Evolutionary conservation across 2,888 invertebrate genomes (phyloP).

Genomic region (Tenthredo amoena): DNA sequence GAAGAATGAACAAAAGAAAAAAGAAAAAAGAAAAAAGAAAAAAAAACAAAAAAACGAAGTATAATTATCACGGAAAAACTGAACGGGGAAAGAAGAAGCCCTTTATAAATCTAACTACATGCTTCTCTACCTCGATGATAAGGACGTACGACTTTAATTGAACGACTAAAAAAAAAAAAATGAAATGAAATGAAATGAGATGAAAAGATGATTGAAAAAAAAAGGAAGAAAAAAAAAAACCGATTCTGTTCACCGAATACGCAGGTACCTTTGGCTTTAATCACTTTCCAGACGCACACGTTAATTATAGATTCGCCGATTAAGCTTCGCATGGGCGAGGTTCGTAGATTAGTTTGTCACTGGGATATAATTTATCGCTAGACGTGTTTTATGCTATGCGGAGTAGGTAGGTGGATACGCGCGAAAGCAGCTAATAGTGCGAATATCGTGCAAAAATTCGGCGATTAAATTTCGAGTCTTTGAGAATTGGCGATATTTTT

Average conservation of each 20-base stretch:
- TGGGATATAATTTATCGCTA: constrained; percentile 20
- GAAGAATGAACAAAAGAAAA: no score
- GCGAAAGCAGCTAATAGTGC: not conserved
- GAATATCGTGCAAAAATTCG: not conserved
- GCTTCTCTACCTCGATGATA: no score
- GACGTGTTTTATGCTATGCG: not conserved
- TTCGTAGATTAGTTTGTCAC: constrained; percentile 43
- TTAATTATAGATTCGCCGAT: constrained; percentile 34
- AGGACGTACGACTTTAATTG: not conserved
- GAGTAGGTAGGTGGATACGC: not conserved
- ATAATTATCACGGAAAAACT: not conserved
- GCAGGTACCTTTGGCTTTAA: not conserved
- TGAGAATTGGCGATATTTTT: not conserved
- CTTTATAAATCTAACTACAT: not conserved
- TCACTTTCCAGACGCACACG: constrained; percentile 21
- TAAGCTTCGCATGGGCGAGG: not conserved
- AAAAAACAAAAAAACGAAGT: not conserved
- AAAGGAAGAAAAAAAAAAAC: not conserved
- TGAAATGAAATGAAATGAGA: not conserved
- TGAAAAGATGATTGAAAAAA: not conserved
- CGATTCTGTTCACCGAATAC: not conserved
- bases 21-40: not conserved
- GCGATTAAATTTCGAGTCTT: not conserved
- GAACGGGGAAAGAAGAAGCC: not conserved
- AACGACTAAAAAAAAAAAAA: not conserved